A percentile compares a stretch with the other conserved stretches of the same genome.
These are phyloP conservation scores for Labeo rohita DNA, from an alignment of 2,113 vertebrate genomes.

Conservation along the genomic window DNA sequence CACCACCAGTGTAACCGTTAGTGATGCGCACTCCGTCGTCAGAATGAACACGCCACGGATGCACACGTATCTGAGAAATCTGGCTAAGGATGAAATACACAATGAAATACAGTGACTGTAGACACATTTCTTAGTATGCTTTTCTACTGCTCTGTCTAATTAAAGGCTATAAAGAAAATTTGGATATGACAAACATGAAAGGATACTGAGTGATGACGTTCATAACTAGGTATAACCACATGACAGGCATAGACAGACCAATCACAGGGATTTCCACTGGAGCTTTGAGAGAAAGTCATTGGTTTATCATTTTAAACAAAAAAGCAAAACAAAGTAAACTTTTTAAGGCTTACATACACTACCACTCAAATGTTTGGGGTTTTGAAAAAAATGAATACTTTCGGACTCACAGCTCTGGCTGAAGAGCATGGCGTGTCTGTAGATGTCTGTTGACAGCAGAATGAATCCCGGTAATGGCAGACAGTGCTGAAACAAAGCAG, in stretches of 20 bases:
- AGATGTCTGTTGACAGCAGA: conserved; percentile 90
- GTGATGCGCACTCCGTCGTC: conserved; percentile 93
- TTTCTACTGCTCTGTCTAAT: background rate
- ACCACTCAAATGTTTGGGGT: background rate
- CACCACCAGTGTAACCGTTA: conserved; percentile 94
- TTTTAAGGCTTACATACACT: background rate
- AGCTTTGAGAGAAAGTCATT: conserved; percentile 72
- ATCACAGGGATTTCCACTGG: conserved; percentile 78
- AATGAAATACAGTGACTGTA: background rate
- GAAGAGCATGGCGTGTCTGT: conserved; percentile 86
- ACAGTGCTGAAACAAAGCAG: conserved; percentile 80
- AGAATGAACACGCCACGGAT: conserved; percentile 94
- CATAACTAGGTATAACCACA: conserved; percentile 96
- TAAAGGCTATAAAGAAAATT: background rate
- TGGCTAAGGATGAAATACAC: conserved; percentile 56
- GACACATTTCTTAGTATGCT: background rate
- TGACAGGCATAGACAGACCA: conserved; percentile 80
- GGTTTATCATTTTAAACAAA: background rate
- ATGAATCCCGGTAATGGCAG: conserved; percentile 94
- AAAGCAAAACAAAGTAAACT: background rate
- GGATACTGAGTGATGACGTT: conserved; percentile 98
- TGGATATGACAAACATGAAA: conserved; percentile 57
- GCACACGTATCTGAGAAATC: conserved; percentile 85
- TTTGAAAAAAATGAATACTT: background rate
- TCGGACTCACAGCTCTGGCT: conserved; percentile 86